Evolutionary conservation across 2,797 vertebrate genomes (phyloP), one percentile per base, ranked within the genome.

Genomic region (Periophthalmus magnuspinnatus): DNA sequence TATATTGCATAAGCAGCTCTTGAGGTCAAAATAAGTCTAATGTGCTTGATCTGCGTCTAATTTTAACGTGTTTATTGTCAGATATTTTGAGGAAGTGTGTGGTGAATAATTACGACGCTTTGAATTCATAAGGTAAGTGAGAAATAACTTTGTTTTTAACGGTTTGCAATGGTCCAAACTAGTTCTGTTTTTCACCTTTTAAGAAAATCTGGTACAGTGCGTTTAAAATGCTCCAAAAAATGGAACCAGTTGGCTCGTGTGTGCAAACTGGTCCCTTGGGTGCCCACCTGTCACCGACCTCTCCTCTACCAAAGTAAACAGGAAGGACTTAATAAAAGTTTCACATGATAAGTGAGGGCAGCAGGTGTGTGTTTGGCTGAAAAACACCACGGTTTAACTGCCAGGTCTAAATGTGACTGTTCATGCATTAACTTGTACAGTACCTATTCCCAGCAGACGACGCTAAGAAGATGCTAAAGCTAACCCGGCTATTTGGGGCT

Each of bases 231-330:
- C 9, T 54, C 52, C 7, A 11, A 22, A 54, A 54, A 38, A 38
- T 45, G 13, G 14, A 45, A 3, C 38, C 5, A 17, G 48, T 19
- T 16, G 14, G 14, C 16, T 17, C 22, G 32, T 14, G 7, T 32
- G 24, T 17, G 24, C 14, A 1, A 2, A 16, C 14, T 17, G 47
- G 64, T 60, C 74, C 21, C 24, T 8, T 62, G 8, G 57, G 66
- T 66, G 68, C 60, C 45, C 45, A 65, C 63, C 63, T 65, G 63
- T 33, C 28, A 28, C 45, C 22, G 45, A 32, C 62, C 62, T 64
- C 45, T 32, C 22, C 28, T 45, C 36, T 17, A 6, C 41, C 36
- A 10, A 6, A 33, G 75, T 84, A 82, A 89, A 89, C 87, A 86
- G 88, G 86, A 81, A 87, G 78, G 2, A 11, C 66, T 55, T 68